Percentiles rank a stretch among this genome's conserved stretches.
Conservation (phyloP, 2,888 invertebrate genomes). For the Amphipoea lucens region DNA sequence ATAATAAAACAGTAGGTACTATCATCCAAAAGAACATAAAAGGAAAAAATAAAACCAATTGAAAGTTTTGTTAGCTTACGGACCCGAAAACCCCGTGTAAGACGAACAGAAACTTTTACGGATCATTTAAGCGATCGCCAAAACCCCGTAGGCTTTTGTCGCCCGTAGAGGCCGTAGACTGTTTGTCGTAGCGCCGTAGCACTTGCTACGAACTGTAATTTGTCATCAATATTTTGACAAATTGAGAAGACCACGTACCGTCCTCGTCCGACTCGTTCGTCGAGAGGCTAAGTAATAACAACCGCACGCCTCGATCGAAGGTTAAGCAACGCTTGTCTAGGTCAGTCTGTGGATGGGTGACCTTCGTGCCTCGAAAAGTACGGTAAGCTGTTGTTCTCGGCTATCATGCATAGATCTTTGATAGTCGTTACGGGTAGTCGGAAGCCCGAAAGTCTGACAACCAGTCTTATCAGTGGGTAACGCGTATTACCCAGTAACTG, state of each 20-base stretch:
- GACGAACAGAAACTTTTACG: conserved; percentile 32
- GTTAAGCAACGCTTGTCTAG: background rate
- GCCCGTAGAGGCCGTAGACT: conserved; percentile 7
- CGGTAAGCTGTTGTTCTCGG: background rate
- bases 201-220: conserved; percentile 29
- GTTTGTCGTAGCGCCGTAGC: conserved; percentile 20
- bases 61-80: conserved; percentile 25
- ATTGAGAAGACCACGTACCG: background rate
- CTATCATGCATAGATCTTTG: background rate
- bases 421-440: background rate
- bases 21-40: conserved; percentile 15
- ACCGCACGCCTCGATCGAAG: background rate
- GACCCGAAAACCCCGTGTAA: conserved; percentile 17
- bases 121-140: conserved; percentile 29
- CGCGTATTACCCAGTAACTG: background rate
- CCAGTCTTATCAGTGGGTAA: no score
- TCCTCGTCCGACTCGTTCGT: no score
- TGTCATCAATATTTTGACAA: background rate
- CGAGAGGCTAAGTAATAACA: background rate
- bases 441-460: background rate
- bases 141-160: conserved; percentile 3
- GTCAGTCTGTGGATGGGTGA: background rate
- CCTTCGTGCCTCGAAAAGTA: background rate
- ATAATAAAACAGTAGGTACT: background rate
- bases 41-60: conserved; percentile 36